These are phyloP conservation scores for Nycteola revayana DNA, from an alignment of 2,888 invertebrate genomes.

Conservation along the genomic window DNA sequence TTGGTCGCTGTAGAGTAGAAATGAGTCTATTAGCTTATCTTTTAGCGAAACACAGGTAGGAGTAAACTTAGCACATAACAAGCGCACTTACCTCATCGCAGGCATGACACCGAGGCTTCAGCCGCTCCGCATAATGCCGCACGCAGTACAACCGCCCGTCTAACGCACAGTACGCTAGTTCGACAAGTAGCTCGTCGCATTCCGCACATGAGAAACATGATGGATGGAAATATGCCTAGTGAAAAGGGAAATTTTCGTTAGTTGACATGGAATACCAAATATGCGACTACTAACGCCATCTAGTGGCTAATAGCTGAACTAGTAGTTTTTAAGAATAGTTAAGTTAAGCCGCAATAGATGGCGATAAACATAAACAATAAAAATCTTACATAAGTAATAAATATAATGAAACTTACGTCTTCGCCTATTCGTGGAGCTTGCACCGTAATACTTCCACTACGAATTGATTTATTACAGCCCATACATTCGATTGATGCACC, in stretches of 20 bases:
- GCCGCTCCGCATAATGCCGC: slow-evolving; percentile 97
- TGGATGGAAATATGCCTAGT: slow-evolving; percentile 91
- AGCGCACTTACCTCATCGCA: slow-evolving; percentile 97
- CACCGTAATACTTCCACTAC: slow-evolving; percentile 91
- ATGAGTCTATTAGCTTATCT: no score
- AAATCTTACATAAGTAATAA: slow-evolving; percentile 2
- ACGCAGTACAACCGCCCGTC: slow-evolving; percentile 95
- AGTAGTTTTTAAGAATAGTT: no score
- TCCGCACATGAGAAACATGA: slow-evolving; percentile 94
- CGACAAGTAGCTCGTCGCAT: slow-evolving; percentile 96
- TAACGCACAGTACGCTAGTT: slow-evolving; percentile 96
- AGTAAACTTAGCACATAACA: no score
- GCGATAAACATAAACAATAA: slow-evolving; percentile 1
- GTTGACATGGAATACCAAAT: no score
- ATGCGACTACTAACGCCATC: slow-evolving; percentile 32
- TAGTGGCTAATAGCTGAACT: slow-evolving; percentile 32
- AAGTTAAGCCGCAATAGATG: no score
- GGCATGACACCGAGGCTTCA: slow-evolving; percentile 97
- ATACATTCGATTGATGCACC: slow-evolving; percentile 86
- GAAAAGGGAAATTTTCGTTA: no score
- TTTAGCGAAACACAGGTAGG: no score
- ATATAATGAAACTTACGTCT: slow-evolving; percentile 59
- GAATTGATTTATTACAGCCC: slow-evolving; percentile 90
- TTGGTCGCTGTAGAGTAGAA: no score
- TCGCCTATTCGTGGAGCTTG: slow-evolving; percentile 92